phyloP scores from a whole-genome alignment of 2,888 invertebrate genomes.

The Liopterus haemorrhoidalis region DNA sequence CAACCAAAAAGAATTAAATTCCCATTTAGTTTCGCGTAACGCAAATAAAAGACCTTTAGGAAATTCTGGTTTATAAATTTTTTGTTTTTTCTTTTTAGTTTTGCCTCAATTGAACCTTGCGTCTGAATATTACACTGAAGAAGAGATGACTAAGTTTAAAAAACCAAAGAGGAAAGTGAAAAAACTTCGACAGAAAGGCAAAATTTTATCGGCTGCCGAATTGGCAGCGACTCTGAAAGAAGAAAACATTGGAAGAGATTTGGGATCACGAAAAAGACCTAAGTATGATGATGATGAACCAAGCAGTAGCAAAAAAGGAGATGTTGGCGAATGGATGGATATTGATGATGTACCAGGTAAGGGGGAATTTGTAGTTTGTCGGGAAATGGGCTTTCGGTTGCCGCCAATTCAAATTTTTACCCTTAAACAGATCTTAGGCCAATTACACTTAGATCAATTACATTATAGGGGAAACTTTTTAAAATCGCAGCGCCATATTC shows the following conservation, averaged over 20 bases:
- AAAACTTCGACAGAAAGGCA: constrained; percentile 59
- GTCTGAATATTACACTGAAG: constrained; percentile 79
- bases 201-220: constrained; percentile 66
- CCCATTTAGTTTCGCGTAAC: too few species aligned
- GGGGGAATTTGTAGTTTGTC: constrained; percentile 13
- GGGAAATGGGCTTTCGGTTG: too few species aligned
- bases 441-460: constrained; percentile 22
- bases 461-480: too few species aligned
- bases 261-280: constrained; percentile 41
- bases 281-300: constrained; percentile 50
- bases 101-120: constrained; percentile 66
- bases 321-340: constrained; percentile 47
- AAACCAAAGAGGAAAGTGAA: constrained; percentile 75
- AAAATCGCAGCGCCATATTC: too few species aligned
- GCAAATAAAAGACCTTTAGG: too few species aligned
- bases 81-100: too few species aligned
- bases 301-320: constrained; percentile 41
- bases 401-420: too few species aligned
- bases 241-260: constrained; percentile 41
- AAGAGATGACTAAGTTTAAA: constrained; percentile 84
- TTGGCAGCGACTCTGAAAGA: constrained; percentile 47
- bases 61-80: too few species aligned
- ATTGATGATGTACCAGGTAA: constrained; percentile 61
- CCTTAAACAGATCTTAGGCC: too few species aligned
- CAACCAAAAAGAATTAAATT: too few species aligned